phyloP scores from a whole-genome alignment of 2,113 vertebrate species.

The Rhadina sibilatrix region DNA sequence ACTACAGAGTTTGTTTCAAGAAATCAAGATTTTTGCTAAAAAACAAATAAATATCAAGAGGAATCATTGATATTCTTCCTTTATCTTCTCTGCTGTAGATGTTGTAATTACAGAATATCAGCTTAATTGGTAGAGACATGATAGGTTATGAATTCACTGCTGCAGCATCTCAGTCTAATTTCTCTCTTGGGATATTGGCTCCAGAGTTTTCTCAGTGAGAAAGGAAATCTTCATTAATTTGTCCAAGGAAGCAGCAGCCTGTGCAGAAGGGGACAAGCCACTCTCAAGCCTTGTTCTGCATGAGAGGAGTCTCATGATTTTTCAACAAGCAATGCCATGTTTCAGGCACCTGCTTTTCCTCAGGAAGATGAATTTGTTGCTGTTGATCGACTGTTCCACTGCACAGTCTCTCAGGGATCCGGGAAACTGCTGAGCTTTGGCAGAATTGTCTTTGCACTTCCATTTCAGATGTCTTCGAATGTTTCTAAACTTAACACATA shows the following conservation, averaged over 20 bases:
- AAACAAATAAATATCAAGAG: neutral
- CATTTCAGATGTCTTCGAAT: slow-evolving; percentile 23
- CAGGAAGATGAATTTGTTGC: neutral
- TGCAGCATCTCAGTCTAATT: neutral
- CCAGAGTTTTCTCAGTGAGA: neutral
- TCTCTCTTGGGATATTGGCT: neutral
- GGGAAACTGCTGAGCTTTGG: slow-evolving; percentile 51
- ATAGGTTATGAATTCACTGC: neutral
- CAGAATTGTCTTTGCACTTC: slow-evolving; percentile 35
- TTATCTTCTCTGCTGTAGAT: neutral
- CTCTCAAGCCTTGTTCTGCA: neutral
- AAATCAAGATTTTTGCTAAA: neutral
- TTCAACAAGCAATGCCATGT: neutral
- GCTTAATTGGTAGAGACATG: neutral
- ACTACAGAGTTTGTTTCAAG: neutral
- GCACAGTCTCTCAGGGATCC: neutral
- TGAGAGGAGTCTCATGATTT: neutral
- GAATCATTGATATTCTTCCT: neutral
- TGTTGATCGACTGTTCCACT: neutral
- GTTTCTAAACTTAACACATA: slow-evolving; percentile 54
- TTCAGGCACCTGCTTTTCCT: neutral
- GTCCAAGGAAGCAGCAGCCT: neutral
- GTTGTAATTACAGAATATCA: neutral
- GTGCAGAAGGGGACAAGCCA: neutral
- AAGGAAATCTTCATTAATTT: neutral